phyloP scores from a whole-genome alignment of 1,140 invertebrate genomes.

The Eupristina koningsbergeri region DNA sequence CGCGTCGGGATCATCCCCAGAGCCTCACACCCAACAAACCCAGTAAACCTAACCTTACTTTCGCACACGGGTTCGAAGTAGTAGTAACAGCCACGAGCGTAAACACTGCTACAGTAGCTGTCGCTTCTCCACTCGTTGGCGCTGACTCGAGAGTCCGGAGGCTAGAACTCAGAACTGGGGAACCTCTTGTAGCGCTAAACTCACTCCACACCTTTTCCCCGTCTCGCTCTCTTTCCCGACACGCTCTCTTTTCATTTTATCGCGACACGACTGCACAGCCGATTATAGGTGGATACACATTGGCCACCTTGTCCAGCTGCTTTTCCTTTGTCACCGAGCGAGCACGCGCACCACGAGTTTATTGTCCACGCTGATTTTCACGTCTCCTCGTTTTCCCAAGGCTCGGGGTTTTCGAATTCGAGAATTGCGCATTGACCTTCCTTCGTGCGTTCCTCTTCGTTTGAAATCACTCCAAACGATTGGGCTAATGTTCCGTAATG shows the following conservation, averaged over 20 bases:
- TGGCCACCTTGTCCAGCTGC: neutral
- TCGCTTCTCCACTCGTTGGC: no score
- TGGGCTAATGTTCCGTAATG: no score
- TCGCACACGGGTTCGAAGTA: neutral
- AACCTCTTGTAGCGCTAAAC: neutral
- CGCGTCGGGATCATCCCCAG: no score
- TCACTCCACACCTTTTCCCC: neutral
- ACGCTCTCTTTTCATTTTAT: neutral
- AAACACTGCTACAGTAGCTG: constrained; percentile 31
- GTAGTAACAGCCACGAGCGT: neutral
- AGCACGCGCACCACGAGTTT: neutral
- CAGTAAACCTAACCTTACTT: constrained; percentile 39
- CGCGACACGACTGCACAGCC: neutral
- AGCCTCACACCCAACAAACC: no score
- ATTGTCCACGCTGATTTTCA: neutral
- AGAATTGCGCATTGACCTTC: no score
- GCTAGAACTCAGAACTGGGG: neutral
- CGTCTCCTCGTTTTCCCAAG: no score
- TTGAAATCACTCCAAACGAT: no score
- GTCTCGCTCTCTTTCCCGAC: neutral
- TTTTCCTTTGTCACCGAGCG: neutral
- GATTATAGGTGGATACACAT: neutral
- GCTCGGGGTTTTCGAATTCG: no score
- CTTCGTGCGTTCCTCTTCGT: no score
- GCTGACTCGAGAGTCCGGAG: no score